Base-by-base conservation (phyloP, 1,140 invertebrate species). In the Eciton burchellii region DNA sequence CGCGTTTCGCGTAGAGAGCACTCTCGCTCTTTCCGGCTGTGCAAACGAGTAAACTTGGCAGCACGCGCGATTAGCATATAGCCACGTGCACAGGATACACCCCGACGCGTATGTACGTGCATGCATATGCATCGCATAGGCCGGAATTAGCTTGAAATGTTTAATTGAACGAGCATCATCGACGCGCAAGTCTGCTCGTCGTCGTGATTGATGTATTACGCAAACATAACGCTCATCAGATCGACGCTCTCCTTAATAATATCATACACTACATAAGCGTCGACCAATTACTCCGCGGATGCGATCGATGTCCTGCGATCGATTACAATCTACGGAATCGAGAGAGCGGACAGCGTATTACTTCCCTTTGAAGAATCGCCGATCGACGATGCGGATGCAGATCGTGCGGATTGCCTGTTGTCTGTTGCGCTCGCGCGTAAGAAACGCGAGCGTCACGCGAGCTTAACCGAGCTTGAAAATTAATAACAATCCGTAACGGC, bases 141-240 rank as follows among this genome's bases (percentile, higher is more conserved):
- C 71, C 52, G 74, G 63, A 85, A 85, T 85, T 85, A 85, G 74
- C 21, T 54, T 21, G 21, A 45, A 79, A 79, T 70, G 74, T 70
- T 79, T 79, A 79, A 79, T 79, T 79, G 74, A 79, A 79, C 74
- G 74, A 79, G 63, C 63, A 45, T 68, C 49, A 70, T 79, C 52
- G 49, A 57, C 74, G 35, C 49, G 63, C 74, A 57, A 70, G 74
- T 79, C 74, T 79, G 74, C 26, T 79, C 49, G 24, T 21, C 74
- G 49, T 77, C 62, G 62, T 63, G 35, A 79, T 70, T 79, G 74
- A 79, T 70, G 63, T 79, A 70, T 79, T 52, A 41, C 63, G n/a
- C 52, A 77, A 68, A 79, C 63, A 79, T 56, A 35, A 29, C 29
- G 47, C 63, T 65, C 21, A 70, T 9, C 52, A 29, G 63, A 79